A percentile compares a stretch with the other conserved stretches of the same genome.
Evolutionary conservation across 1,140 invertebrate genomes (phyloP).

Genomic region (Drosophila pruinosa): DNA sequence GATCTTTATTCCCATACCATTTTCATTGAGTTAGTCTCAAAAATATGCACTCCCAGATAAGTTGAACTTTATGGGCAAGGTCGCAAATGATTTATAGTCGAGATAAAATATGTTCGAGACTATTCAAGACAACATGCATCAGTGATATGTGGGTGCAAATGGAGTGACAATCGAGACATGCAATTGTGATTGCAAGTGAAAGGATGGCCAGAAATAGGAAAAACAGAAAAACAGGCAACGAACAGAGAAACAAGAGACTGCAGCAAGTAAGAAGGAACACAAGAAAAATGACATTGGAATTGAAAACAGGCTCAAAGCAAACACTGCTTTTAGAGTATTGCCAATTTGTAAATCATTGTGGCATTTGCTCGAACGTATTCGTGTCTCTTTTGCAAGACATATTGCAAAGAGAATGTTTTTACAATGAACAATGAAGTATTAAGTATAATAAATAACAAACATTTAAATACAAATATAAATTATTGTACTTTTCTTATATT

Average conservation of each 20-base stretch:
- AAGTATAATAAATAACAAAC: too few relatives aligned
- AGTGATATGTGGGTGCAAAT: constrained; percentile 14
- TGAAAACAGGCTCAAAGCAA: not conserved
- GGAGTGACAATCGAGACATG: constrained; percentile 10
- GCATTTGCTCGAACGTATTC: not conserved
- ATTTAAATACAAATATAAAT: too few relatives aligned
- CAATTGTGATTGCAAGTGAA: constrained; percentile 7
- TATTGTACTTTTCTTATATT: too few relatives aligned
- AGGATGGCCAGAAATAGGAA: not conserved
- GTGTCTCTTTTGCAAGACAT: too few relatives aligned
- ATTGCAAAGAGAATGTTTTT: too few relatives aligned
- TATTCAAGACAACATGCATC: not conserved
- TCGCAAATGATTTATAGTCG: not conserved
- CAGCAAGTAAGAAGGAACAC: not conserved
- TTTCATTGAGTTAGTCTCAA: too few relatives aligned
- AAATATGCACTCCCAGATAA: not conserved
- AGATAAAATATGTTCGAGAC: not conserved
- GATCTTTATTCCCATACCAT: too few relatives aligned
- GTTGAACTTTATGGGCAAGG: not conserved
- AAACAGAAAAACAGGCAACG: not conserved
- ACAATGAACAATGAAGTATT: too few relatives aligned
- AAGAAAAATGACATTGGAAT: not conserved
- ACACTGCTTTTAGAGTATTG: not conserved
- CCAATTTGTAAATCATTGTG: not conserved
- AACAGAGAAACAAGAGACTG: not conserved